Conservation (phyloP, 35 echinoderm and acorn worm genomes). For the Eucidaris tribuloides region DNA sequence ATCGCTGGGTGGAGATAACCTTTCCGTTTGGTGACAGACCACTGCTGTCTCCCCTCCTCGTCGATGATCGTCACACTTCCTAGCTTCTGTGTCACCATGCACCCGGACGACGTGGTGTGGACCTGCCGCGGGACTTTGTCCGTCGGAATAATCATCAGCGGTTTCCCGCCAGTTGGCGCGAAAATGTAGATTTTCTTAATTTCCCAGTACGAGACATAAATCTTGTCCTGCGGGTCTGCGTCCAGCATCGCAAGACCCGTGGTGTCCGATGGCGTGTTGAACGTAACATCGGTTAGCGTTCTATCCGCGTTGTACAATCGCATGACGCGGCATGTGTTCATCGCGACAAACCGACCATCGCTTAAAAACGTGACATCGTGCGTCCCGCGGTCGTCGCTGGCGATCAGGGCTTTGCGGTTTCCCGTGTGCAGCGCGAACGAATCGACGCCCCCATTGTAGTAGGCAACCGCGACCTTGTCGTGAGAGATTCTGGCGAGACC, state of each 20-base stretch:
- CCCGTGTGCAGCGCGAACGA: background rate
- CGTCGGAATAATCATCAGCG: background rate
- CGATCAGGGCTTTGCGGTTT: background rate
- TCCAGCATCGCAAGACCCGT: background rate
- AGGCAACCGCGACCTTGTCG: slow-evolving; percentile 9
- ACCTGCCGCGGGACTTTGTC: background rate
- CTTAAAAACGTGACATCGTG: slow-evolving; percentile 4
- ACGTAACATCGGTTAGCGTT: background rate
- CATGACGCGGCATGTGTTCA: background rate
- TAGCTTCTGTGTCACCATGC: slow-evolving; percentile 7
- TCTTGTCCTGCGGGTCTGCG: background rate
- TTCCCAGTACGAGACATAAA: background rate
- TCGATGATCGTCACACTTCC: background rate
- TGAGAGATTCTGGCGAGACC: background rate
- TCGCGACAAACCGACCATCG: slow-evolving; percentile 3
- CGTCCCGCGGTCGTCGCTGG: slow-evolving; percentile 12
- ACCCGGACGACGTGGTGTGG: background rate
- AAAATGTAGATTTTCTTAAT: slow-evolving; percentile 6
- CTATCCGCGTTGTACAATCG: background rate
- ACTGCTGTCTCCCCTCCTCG: background rate
- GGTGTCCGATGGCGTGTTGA: background rate
- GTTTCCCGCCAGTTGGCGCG: background rate
- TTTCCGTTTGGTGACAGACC: slow-evolving; percentile 13
- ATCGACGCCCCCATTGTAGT: slow-evolving; percentile 9
- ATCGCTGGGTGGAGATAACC: slow-evolving; percentile 4